A percentile compares a stretch with the other conserved stretches of the same genome.
These are phyloP conservation scores for Rhaphigaster nebulosa DNA, from an alignment of 2,888 invertebrate species.

Conservation along the genomic window DNA sequence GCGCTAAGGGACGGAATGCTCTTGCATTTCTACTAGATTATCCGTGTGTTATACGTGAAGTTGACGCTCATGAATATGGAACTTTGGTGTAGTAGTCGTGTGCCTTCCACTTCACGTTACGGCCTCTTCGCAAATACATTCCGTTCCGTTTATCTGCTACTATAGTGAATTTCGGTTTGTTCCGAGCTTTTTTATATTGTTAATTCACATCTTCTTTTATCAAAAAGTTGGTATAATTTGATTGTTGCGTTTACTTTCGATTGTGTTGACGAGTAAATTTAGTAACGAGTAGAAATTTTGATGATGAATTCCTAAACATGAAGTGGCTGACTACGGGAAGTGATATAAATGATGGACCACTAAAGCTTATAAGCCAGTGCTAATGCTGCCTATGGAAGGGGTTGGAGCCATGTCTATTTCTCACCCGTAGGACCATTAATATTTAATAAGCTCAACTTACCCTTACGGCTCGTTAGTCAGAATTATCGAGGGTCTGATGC, in stretches of 20 bases:
- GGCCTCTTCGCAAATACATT: too few species aligned
- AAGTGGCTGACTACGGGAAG: background rate
- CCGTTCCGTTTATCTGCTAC: too few species aligned
- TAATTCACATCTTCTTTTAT: too few species aligned
- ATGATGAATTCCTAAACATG: background rate
- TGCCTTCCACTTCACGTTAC: too few species aligned
- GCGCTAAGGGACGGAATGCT: too few species aligned
- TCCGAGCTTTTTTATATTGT: too few species aligned
- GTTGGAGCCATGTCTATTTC: conserved; percentile 50
- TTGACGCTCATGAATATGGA: too few species aligned
- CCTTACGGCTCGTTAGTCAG: conserved; percentile 55
- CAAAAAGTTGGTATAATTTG: background rate
- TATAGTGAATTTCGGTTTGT: too few species aligned
- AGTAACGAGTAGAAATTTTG: background rate
- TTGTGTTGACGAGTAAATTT: background rate
- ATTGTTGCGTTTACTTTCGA: background rate
- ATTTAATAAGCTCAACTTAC: conserved; percentile 53
- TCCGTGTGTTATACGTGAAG: too few species aligned
- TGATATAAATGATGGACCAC: conserved; percentile 30
- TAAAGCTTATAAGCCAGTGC: conserved; percentile 3
- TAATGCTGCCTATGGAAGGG: conserved; percentile 26
- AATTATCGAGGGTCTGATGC: conserved; percentile 53
- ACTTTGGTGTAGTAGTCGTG: too few species aligned
- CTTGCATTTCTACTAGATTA: too few species aligned
- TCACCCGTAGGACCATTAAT: conserved; percentile 51